Conservation (phyloP, 2,113 vertebrate genomes). For the Panthera leo region DNA sequence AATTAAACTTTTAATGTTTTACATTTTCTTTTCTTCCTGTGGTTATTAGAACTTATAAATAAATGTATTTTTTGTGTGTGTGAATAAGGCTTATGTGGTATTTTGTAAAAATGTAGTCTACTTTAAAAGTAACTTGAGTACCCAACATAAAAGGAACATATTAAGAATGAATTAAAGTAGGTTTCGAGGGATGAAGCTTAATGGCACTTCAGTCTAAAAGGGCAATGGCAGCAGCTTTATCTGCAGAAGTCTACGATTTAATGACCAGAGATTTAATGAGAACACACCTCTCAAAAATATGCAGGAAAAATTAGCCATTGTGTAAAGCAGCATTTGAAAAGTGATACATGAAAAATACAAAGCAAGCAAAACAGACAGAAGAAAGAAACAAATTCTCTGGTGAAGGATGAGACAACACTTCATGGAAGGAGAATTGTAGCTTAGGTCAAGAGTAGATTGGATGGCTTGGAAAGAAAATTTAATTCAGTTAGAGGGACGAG, state of each 20-base stretch:
- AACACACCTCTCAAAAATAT: not conserved
- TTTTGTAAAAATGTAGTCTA: not conserved
- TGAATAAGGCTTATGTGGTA: not conserved
- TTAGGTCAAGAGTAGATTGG: not conserved
- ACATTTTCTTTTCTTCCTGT: not conserved
- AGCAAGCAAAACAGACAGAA: not conserved
- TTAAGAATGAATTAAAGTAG: not conserved
- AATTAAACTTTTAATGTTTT: slow-evolving; percentile 12
- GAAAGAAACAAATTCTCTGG: not conserved
- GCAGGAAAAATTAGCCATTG: not conserved
- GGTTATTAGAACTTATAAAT: not conserved
- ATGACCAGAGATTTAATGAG: not conserved
- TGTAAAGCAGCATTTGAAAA: not conserved
- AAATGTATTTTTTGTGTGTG: not conserved
- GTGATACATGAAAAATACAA: not conserved
- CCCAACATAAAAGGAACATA: not conserved
- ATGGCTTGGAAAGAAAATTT: not conserved
- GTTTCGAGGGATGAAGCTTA: not conserved
- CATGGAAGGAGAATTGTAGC: not conserved
- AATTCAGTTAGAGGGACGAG: not conserved
- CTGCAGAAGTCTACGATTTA: not conserved
- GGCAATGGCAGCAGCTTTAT: not conserved
- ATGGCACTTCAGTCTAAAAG: not conserved
- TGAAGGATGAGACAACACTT: not conserved
- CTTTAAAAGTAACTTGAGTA: not conserved